Percentiles rank a stretch among this genome's conserved stretches.
Evolutionary conservation across 2,113 vertebrate genomes (phyloP).

Genomic region (Octodon degus): DNA sequence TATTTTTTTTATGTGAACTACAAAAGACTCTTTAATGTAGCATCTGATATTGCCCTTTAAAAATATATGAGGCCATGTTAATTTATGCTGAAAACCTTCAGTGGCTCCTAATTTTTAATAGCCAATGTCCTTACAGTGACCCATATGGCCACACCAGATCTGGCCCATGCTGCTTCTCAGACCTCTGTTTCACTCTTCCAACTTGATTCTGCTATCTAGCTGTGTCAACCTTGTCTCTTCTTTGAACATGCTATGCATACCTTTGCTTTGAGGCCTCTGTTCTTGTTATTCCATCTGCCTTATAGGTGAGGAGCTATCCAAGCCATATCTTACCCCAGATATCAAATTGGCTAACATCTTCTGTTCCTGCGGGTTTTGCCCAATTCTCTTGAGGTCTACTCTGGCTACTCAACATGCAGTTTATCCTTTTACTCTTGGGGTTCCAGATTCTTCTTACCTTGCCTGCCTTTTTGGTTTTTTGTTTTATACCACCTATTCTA

Average conservation of each 20-base stretch:
- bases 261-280: constrained; percentile 6
- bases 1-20: neutral
- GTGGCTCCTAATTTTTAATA: constrained; percentile 16
- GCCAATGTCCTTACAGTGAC: neutral
- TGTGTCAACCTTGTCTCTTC: neutral
- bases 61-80: neutral
- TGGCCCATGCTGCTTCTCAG: neutral
- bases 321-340: neutral
- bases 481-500: neutral
- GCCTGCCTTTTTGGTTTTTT: neutral
- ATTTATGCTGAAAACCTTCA: neutral
- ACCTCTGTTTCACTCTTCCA: neutral
- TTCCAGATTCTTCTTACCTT: constrained; percentile 11
- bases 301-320: neutral
- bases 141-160: neutral
- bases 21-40: neutral
- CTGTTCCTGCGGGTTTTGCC: neutral
- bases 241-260: neutral
- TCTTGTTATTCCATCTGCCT: neutral
- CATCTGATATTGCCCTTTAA: constrained; percentile 6
- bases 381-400: neutral
- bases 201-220: neutral
- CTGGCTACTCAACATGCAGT: neutral
- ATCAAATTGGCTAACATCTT: neutral
- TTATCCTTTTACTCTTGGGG: neutral